Conservation (phyloP, 2,888 invertebrate genomes). For the Troides helena region DNA sequence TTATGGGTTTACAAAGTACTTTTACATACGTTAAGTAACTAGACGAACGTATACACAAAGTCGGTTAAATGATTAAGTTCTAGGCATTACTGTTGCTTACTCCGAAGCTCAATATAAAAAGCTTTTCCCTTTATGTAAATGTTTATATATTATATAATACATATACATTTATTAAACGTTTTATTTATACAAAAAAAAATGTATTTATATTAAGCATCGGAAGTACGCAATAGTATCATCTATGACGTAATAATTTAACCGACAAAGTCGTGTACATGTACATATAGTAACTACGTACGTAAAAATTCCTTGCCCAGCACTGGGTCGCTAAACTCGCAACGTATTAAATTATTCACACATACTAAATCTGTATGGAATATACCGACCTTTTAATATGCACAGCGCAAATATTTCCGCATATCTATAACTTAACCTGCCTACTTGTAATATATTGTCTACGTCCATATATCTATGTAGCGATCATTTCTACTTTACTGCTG, state of each 20-base stretch:
- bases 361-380: conserved; percentile 11
- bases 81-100: no score
- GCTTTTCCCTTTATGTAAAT: no score
- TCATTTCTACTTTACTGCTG: conserved; percentile 5
- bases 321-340: not conserved
- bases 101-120: no score
- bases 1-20: no score
- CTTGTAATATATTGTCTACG: not conserved
- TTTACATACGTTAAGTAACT: no score
- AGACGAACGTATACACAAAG: no score
- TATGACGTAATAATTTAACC: not conserved
- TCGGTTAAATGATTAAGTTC: no score
- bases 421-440: conserved; percentile 3
- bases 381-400: conserved; percentile 9
- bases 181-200: not conserved
- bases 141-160: no score
- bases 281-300: not conserved
- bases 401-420: conserved; percentile 9
- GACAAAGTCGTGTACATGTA: not conserved
- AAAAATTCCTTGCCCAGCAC: not conserved
- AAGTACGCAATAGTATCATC: not conserved
- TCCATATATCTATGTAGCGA: not conserved
- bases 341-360: not conserved
- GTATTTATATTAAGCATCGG: not conserved
- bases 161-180: not conserved